Base-by-base conservation (phyloP, 2,113 vertebrate genomes). In the Campylomormyrus numenius region DNA sequence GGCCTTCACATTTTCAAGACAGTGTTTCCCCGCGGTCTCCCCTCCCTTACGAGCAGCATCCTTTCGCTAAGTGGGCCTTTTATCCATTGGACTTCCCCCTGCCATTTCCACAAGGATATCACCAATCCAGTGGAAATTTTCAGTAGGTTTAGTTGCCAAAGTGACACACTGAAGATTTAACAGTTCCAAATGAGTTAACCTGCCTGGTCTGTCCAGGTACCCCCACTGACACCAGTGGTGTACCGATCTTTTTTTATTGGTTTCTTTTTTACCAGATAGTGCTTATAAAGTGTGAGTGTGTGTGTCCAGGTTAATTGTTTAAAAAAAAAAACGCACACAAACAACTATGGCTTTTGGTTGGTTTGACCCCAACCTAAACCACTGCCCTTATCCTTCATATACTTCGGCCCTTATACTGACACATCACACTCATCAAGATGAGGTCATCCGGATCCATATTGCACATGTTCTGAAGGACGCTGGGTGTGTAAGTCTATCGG, bases 381-480 rank as follows among this genome's bases (percentile, higher is more conserved):
- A 80, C 74, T 42, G 74, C 19, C 39, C 39, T 21, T 46, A 39
- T 85, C 83, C 83, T 85, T 85, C 45, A 48, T 46, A n/a, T 24
- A 21, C 45, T 21, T 48, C 21, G 83, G 83, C 45, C 39, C 42
- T 21, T 9, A 46, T 24, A 48, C 45, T 21, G 42, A 85, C 5
- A 48, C 45, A 48, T 48, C 87, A 89, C 49, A 87, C 80, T 80
- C 46, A 6, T n/a, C 17, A 42, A 50, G 89, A 19, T 15, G 70
- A 66, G 90, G 85, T 15, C 31, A 24, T 35, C 74, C 11, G 53
- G 49, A 45, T 48, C 88, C 80, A 39, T 90, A 90, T 90, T 90
- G 90, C 90, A 90, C 88, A 27, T 90, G 90, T 50, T 90, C 86
- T 48, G 35, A 74, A 53, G 46, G 39, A 42, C 24, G 27, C 80